Base-by-base conservation (phyloP, 2,797 vertebrate genomes). In the Hephaestus fuliginosus region DNA sequence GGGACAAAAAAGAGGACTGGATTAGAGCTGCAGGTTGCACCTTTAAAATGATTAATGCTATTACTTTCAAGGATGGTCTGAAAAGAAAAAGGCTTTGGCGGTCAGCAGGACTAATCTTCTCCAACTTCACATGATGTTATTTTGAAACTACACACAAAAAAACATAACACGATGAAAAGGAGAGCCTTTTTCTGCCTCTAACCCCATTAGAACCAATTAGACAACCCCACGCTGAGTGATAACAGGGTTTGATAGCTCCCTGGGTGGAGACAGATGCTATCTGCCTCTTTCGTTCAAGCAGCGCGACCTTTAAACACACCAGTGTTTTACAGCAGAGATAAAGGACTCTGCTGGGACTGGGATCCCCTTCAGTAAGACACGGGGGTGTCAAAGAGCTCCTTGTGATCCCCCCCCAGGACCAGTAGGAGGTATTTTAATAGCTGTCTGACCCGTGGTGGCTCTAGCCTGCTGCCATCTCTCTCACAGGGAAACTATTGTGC, bases 401-500 rank as follows among this genome's bases (percentile, higher is more conserved):
- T 92, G 91, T 94, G 89, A 88, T 81, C 74, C 74, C 25, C 77
- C 63, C 53, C 68, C 67, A 63, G 78, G 82, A 83, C 72, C 76
- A 61, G 85, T 79, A 92, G 94, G 94, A 96, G 94, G 93, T 95
- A 92, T 92, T 96, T 97, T 97, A 96, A 97, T 96, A 91, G 95
- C 91, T 91, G 93, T 89, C 89, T 87, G 95, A 95, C 95, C 95
- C 83, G 66, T 90, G 94, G 91, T 94, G 94, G 93, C 91, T 94
- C 61, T 25, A 53, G 77, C 68, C 81, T 84, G 71, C 86, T 81
- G 83, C 67, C 87, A 68, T 79, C 68, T 84, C 20, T 93, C 96
- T 95, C 95, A 97, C 95, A 97, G 96, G 94, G 93, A 94, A 88
- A 89, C 83, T 87, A 95, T 96, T 98, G 96, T 97, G 92, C 91